Conservation (phyloP, 1,140 invertebrate genomes). For the Drosophila pectinifera region DNA sequence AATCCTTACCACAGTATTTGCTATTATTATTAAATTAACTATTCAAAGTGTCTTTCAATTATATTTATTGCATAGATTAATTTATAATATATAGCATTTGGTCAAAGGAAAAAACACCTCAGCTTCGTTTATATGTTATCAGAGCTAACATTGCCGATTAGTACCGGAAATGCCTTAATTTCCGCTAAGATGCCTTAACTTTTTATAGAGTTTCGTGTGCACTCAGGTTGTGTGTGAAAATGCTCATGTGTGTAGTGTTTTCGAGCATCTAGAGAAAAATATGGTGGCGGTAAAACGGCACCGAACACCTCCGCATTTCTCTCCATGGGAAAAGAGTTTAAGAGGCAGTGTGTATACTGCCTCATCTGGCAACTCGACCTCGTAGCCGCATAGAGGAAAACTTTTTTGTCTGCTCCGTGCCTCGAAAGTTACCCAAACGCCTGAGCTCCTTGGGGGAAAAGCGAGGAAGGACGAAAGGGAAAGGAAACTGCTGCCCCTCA, state of each 20-base stretch:
- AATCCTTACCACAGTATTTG: background rate
- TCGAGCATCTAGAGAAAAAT: conserved; percentile 31
- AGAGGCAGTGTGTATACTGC: conserved; percentile 27
- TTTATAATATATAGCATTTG: too few species aligned
- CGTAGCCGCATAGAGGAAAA: conserved; percentile 36
- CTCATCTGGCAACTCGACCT: conserved; percentile 61
- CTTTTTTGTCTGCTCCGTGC: conserved; percentile 38
- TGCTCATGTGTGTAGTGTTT: conserved; percentile 10
- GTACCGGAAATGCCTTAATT: background rate
- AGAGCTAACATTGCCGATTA: background rate
- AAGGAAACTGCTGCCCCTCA: conserved; percentile 45
- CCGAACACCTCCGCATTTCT: conserved; percentile 14
- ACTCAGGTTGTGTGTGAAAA: conserved; percentile 7
- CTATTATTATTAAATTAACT: background rate
- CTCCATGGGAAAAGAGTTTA: conserved; percentile 23
- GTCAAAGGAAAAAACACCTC: background rate
- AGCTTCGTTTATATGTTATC: background rate
- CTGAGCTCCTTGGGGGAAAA: conserved; percentile 7
- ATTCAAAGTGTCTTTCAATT: background rate
- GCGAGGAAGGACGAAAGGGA: conserved; percentile 11
- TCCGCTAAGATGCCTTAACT: background rate
- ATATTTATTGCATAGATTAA: background rate
- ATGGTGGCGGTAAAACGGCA: conserved; percentile 21
- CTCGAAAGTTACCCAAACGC: conserved; percentile 56
- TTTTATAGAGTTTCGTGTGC: conserved; percentile 4